Percentiles rank a stretch among this genome's conserved stretches.
These are phyloP conservation scores for Carassius carassius DNA, from an alignment of 2,113 vertebrate species.

Conservation along the genomic window DNA sequence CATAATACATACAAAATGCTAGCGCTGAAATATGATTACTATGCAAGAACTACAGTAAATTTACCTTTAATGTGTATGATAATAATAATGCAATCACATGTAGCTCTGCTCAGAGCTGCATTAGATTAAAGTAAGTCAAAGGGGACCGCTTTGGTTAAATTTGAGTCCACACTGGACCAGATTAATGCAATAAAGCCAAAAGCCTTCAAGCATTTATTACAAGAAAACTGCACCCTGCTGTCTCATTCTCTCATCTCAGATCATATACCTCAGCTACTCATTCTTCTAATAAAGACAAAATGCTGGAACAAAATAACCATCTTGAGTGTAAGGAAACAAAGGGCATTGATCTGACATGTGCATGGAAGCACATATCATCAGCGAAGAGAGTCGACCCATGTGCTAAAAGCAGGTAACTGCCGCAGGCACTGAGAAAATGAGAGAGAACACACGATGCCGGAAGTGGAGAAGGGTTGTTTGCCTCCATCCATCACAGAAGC, in stretches of 20 bases:
- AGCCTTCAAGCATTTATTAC: neutral
- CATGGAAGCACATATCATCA: slow-evolving; percentile 1
- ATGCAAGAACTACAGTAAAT: neutral
- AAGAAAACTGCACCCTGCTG: slow-evolving; percentile 1
- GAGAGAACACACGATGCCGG: neutral
- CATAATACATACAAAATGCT: neutral
- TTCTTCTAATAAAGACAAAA: slow-evolving; percentile 6
- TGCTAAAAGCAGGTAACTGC: slow-evolving; percentile 13
- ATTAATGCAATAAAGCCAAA: slow-evolving; percentile 17
- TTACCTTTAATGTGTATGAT: neutral
- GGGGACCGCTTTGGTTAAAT: neutral
- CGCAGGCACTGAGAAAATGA: neutral
- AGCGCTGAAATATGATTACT: neutral
- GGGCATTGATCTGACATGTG: slow-evolving; percentile 21
- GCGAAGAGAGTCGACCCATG: neutral
- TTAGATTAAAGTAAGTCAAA: neutral
- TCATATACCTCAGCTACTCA: neutral
- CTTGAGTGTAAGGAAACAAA: neutral
- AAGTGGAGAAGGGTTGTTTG: neutral
- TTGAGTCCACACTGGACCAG: neutral
- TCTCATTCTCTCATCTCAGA: slow-evolving; percentile 4
- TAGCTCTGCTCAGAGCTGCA: neutral
- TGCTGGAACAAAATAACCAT: neutral
- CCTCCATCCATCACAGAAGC: slow-evolving; percentile 24
- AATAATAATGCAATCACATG: neutral